Evolutionary conservation across 2,888 invertebrate species (phyloP).

Genomic region (Formica aserva): DNA sequence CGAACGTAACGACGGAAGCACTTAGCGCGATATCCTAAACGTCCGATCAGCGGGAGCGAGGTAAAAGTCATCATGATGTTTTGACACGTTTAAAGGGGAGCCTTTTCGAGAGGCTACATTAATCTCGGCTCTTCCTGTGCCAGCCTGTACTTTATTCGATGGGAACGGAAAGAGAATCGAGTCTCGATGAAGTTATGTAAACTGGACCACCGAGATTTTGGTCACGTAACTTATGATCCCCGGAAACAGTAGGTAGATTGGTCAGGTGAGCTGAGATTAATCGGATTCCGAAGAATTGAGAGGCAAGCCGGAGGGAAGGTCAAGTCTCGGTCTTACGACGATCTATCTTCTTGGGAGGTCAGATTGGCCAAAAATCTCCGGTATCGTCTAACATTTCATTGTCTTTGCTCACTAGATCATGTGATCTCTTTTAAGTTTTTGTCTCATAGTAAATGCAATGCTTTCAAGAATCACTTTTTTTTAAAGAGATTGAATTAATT

Average conservation of each 20-base stretch:
- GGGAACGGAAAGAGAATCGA: not conserved
- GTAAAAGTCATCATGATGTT: conserved; percentile 64
- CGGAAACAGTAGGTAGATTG: conserved; percentile 71
- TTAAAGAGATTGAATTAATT: not conserved
- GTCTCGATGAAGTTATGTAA: conserved; percentile 47
- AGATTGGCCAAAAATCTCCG: conserved; percentile 55
- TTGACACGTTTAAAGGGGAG: conserved; percentile 71
- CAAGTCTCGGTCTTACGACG: conserved; percentile 64
- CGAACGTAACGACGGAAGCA: conserved; percentile 62
- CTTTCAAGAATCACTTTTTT: conserved; percentile 36
- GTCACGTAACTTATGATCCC: conserved; percentile 76
- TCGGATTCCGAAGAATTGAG: conserved; percentile 40
- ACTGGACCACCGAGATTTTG: conserved; percentile 62
- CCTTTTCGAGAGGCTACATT: conserved; percentile 65
- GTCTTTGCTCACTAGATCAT: conserved; percentile 55
- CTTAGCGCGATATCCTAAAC: conserved; percentile 45
- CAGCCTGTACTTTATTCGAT: not conserved
- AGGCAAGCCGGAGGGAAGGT: conserved; percentile 35
- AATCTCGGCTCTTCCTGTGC: conserved; percentile 59
- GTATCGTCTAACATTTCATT: conserved; percentile 61
- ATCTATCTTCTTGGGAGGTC: conserved; percentile 73
- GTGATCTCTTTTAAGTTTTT: conserved; percentile 29
- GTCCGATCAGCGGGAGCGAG: not conserved
- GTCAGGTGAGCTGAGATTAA: conserved; percentile 76
- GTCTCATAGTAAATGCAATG: not conserved